phyloP scores from a whole-genome alignment of 2,888 invertebrate species.

The Lasioglossum marginatum region DNA sequence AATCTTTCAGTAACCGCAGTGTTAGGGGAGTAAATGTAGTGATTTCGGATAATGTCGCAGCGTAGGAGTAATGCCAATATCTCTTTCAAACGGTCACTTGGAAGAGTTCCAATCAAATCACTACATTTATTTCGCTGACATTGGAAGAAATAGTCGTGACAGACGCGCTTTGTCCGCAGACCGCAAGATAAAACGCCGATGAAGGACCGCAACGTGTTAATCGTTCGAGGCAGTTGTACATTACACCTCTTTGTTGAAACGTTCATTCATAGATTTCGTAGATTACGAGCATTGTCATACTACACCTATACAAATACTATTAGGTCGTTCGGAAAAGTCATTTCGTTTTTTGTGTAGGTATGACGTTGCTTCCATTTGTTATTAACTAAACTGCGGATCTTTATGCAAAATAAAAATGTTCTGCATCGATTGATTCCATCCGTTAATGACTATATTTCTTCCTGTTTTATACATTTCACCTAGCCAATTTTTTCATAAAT shows the following conservation, averaged over 20 bases:
- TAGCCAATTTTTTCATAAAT: no score
- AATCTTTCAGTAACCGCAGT: background rate
- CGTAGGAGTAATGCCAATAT: background rate
- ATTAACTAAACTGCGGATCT: no score
- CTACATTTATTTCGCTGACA: background rate
- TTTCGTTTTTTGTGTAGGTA: no score
- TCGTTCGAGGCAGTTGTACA: conserved; percentile 64
- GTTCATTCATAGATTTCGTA: conserved; percentile 45
- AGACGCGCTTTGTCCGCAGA: background rate
- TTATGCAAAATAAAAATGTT: no score
- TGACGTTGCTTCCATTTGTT: no score
- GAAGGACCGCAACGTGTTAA: conserved; percentile 26
- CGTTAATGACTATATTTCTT: no score
- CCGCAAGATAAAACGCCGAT: background rate
- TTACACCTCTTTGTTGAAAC: conserved; percentile 54
- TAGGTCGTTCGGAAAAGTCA: no score
- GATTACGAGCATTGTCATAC: conserved; percentile 38
- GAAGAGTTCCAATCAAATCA: conserved; percentile 1
- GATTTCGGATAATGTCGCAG: background rate
- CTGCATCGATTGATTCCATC: no score
- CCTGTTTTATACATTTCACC: no score
- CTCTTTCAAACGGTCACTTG: background rate
- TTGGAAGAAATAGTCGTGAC: background rate
- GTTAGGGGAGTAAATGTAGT: background rate
- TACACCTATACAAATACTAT: conserved; percentile 20